A percentile compares a stretch with the other conserved stretches of the same genome.
phyloP scores from a whole-genome alignment of 2,888 invertebrate genomes.

The Sycophila texana region DNA sequence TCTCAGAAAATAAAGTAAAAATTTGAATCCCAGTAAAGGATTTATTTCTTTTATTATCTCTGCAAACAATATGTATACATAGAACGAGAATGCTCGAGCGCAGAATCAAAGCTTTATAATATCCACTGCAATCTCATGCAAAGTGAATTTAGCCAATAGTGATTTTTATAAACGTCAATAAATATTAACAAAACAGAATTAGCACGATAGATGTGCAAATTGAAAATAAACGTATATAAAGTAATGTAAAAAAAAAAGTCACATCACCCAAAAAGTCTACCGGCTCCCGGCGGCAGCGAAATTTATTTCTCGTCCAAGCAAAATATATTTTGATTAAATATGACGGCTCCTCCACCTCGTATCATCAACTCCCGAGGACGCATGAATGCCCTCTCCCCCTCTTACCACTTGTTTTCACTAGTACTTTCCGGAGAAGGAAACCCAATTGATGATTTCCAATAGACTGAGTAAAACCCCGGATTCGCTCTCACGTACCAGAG shows the following conservation, averaged over 20 bases:
- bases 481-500: conserved; percentile 1
- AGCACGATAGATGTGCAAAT: neutral
- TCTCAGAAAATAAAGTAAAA: too few species aligned
- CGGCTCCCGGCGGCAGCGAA: neutral
- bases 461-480: conserved; percentile 54
- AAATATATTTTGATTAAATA: neutral
- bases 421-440: conserved; percentile 37
- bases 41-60: too few species aligned
- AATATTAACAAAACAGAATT: too few species aligned
- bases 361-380: neutral
- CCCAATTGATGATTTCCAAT: conserved; percentile 24
- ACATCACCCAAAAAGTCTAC: neutral
- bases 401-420: neutral
- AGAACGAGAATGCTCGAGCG: too few species aligned
- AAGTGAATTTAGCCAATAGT: too few species aligned
- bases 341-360: neutral
- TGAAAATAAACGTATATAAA: neutral
- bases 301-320: neutral
- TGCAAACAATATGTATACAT: too few species aligned
- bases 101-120: too few species aligned
- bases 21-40: too few species aligned
- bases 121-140: too few species aligned
- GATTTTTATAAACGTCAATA: too few species aligned
- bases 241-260: neutral
- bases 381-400: neutral